These are phyloP conservation scores for Diarsia dahlii DNA, from an alignment of 2,888 invertebrate genomes.

Conservation along the genomic window DNA sequence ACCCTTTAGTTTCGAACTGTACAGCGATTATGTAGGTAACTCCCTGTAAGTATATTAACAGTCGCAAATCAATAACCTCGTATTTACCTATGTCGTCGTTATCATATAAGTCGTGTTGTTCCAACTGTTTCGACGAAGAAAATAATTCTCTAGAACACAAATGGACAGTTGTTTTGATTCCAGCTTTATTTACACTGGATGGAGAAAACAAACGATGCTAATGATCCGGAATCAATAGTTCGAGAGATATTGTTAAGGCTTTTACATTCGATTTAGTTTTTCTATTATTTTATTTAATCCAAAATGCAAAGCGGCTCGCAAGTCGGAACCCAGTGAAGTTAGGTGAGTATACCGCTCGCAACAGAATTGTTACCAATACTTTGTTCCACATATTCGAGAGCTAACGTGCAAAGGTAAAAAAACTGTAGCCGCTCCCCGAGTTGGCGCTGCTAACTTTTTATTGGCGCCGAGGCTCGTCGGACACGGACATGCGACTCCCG, in stretches of 20 bases:
- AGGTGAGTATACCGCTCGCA: not conserved
- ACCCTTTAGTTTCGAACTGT: not conserved
- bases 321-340: not conserved
- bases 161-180: conserved; percentile 4
- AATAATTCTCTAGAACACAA: not conserved
- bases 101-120: not conserved
- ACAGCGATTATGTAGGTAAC: not conserved
- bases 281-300: not conserved
- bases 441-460: conserved; percentile 16
- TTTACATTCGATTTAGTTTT: not conserved
- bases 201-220: not conserved
- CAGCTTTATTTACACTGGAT: not conserved
- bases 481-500: not conserved
- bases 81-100: not conserved
- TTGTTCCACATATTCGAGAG: not conserved
- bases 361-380: conserved; percentile 2
- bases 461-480: conserved; percentile 3
- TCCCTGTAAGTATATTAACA: not conserved
- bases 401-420: not conserved
- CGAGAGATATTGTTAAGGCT: not conserved
- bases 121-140: not conserved
- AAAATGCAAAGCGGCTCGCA: no score
- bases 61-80: not conserved
- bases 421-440: not conserved
- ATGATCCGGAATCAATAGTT: not conserved